These are phyloP conservation scores for Drosophila chauvacae DNA, from an alignment of 1,140 invertebrate genomes.

Conservation along the genomic window DNA sequence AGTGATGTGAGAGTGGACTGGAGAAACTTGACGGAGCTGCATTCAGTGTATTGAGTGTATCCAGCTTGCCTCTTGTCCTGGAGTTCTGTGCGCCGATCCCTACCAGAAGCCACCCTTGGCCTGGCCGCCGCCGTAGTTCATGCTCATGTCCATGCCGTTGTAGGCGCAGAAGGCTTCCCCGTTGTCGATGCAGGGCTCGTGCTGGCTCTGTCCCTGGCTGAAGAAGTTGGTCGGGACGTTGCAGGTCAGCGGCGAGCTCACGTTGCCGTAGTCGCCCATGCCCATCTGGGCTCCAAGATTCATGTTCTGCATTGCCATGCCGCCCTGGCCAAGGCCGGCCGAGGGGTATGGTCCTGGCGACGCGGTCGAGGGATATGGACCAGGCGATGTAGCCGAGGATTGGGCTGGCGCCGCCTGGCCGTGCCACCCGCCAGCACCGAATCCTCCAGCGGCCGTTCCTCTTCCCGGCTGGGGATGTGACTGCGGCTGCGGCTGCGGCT, in stretches of 20 bases:
- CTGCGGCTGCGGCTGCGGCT: neutral
- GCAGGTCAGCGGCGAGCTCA: conserved; percentile 28
- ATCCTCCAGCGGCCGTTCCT: neutral
- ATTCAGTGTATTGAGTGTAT: neutral
- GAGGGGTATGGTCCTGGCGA: neutral
- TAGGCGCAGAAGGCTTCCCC: conserved; percentile 40
- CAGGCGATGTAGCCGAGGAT: neutral
- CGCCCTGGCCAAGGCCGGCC: neutral
- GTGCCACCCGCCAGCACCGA: neutral
- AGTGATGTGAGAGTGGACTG: neutral
- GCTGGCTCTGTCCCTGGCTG: conserved; percentile 8
- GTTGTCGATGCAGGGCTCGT: conserved; percentile 33
- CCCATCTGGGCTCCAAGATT: conserved; percentile 18
- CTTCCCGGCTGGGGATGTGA: neutral
- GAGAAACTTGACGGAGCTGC: neutral
- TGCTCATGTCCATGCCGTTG: conserved; percentile 30
- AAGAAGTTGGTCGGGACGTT: conserved; percentile 31
- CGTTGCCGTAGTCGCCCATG: conserved; percentile 28
- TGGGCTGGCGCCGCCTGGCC: neutral
- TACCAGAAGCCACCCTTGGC: conserved; percentile 26
- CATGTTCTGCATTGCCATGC: conserved; percentile 3
- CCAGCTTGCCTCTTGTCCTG: neutral
- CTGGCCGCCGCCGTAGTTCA: conserved; percentile 5
- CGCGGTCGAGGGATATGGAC: neutral
- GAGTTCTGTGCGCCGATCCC: neutral